Evolutionary conservation across 2,888 invertebrate genomes (phyloP).

Genomic region (Polyploca ridens): DNA sequence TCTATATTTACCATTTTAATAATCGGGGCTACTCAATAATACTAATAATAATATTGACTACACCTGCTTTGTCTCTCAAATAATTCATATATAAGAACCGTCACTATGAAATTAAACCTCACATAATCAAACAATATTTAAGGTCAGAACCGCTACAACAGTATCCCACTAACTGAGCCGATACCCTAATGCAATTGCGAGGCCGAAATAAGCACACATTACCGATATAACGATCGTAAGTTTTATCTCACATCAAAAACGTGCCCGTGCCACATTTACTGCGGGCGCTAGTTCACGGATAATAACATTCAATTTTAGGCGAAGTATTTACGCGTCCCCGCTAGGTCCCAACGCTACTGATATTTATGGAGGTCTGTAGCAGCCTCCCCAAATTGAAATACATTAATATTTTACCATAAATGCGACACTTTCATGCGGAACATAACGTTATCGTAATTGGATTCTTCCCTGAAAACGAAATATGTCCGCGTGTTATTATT

Average conservation of each 20-base stretch:
- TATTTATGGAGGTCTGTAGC: slow-evolving; percentile 83
- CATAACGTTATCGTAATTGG: slow-evolving; percentile 83
- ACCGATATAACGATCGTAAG: slow-evolving; percentile 13
- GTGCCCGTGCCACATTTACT: slow-evolving; percentile 45
- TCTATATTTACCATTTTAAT: too few relatives aligned
- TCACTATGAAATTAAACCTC: background rate
- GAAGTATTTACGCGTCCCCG: slow-evolving; percentile 78
- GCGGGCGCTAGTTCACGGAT: slow-evolving; percentile 62
- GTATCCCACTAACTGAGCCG: background rate
- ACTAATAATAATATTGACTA: too few relatives aligned
- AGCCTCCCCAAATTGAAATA: slow-evolving; percentile 83
- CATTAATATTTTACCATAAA: slow-evolving; percentile 85
- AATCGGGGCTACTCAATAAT: too few relatives aligned
- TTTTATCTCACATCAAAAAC: slow-evolving; percentile 30
- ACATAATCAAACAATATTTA: slow-evolving; percentile 1
- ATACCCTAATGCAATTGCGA: background rate
- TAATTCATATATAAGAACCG: too few relatives aligned
- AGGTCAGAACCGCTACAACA: background rate
- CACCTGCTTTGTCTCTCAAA: too few relatives aligned
- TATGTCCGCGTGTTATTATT: slow-evolving; percentile 45
- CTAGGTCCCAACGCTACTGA: slow-evolving; percentile 68
- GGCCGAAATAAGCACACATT: slow-evolving; percentile 10
- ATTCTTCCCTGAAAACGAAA: slow-evolving; percentile 76
- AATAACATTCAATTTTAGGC: slow-evolving; percentile 81
- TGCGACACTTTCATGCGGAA: slow-evolving; percentile 82